phyloP scores from a whole-genome alignment of 2,888 invertebrate species.

The Xiphydria camelus region DNA sequence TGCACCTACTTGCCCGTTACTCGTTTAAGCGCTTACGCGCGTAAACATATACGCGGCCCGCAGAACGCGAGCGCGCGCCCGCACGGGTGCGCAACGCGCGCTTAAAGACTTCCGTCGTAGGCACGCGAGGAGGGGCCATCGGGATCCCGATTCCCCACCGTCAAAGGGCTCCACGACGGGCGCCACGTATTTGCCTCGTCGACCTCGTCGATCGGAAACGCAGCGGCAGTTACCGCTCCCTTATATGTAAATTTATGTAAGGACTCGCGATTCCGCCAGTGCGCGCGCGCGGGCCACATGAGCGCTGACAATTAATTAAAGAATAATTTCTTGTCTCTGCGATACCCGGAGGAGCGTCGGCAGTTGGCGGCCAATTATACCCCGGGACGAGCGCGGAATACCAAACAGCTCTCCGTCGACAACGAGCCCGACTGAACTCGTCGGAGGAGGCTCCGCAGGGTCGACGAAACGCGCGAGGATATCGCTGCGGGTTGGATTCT shows the following conservation, averaged over 20 bases:
- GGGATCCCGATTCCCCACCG: no score
- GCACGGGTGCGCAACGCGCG: no score
- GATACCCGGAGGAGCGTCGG: conserved; percentile 43
- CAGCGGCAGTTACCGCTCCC: conserved; percentile 10
- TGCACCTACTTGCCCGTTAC: no score
- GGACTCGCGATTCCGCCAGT: conserved; percentile 19
- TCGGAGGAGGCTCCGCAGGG: background rate
- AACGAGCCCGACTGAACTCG: conserved; percentile 1
- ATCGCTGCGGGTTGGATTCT: no score
- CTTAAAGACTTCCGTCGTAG: no score
- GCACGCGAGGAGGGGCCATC: no score
- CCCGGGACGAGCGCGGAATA: conserved; percentile 53
- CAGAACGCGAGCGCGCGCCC: no score
- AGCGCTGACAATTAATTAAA: conserved; percentile 57
- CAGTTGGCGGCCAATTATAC: conserved; percentile 58
- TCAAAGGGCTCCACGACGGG: background rate
- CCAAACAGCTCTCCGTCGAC: conserved; percentile 46
- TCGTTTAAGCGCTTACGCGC: no score
- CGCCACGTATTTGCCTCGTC: conserved; percentile 2
- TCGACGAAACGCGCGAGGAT: no score
- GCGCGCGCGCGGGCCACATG: conserved; percentile 19
- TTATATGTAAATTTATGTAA: conserved; percentile 23
- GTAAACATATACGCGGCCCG: no score
- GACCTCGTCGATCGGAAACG: conserved; percentile 1
- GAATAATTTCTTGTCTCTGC: conserved; percentile 58